phyloP scores from a whole-genome alignment of 2,797 vertebrate genomes.

The Erethizon dorsatum region DNA sequence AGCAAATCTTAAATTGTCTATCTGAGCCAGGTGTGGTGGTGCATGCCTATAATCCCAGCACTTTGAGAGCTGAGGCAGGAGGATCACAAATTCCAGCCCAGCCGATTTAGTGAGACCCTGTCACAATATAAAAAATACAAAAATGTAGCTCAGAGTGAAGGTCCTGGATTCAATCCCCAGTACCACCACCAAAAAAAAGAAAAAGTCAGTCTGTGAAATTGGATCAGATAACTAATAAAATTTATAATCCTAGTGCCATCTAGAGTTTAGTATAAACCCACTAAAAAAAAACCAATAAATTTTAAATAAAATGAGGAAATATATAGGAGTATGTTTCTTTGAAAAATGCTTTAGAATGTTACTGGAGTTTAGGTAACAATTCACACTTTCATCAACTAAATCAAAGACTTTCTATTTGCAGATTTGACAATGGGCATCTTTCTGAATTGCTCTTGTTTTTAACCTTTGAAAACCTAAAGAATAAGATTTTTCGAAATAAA shows the following conservation, averaged over 20 bases:
- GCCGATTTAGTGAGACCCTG: not conserved
- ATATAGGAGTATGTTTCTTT: not conserved
- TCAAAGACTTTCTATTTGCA: not conserved
- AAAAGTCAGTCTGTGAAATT: not conserved
- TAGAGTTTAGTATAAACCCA: not conserved
- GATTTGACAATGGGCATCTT: conserved; percentile 8
- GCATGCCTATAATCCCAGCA: not conserved
- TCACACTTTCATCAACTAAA: not conserved
- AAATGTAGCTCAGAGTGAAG: not conserved
- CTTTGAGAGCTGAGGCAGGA: not conserved
- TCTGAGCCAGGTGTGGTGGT: not conserved
- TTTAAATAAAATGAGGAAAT: not conserved
- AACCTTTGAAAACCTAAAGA: conserved; percentile 47
- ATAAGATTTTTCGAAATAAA: conserved; percentile 4
- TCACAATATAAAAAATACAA: not conserved
- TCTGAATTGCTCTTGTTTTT: conserved; percentile 61
- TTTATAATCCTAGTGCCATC: not conserved
- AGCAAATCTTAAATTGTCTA: not conserved
- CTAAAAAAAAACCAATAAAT: not conserved
- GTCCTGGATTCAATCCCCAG: not conserved
- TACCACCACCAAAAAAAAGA: not conserved
- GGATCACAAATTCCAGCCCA: not conserved
- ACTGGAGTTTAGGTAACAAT: not conserved
- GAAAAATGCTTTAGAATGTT: conserved; percentile 25
- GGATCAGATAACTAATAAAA: not conserved